phyloP scores from a whole-genome alignment of 2,113 vertebrate species.

The Terrapene triunguis region DNA sequence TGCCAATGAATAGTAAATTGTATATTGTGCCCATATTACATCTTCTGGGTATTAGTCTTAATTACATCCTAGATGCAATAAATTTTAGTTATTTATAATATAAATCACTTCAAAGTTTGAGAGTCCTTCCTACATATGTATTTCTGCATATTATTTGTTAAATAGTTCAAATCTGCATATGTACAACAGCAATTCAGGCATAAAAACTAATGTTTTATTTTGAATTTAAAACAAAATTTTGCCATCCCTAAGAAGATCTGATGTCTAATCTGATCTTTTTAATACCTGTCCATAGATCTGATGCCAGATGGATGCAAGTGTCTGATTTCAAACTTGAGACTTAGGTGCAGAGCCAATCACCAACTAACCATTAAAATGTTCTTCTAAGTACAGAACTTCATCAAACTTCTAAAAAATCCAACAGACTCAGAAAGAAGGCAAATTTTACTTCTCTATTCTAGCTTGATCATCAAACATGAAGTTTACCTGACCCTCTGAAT shows the following conservation, averaged over 20 bases:
- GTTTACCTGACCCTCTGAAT: neutral
- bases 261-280: neutral
- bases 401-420: neutral
- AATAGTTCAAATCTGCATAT: neutral
- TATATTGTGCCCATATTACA: neutral
- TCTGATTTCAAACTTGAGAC: neutral
- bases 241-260: neutral
- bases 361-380: neutral
- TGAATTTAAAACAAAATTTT: neutral
- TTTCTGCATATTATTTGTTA: neutral
- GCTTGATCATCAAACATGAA: neutral
- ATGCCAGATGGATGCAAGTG: neutral
- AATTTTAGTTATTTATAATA: slow-evolving; percentile 40
- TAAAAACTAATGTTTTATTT: neutral
- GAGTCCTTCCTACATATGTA: neutral
- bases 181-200: neutral
- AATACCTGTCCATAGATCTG: neutral
- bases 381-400: fast-evolving
- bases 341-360: fast-evolving
- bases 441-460: neutral
- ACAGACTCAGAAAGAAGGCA: neutral
- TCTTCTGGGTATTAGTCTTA: slow-evolving; percentile 15
- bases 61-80: slow-evolving; percentile 34
- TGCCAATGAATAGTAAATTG: neutral
- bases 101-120: neutral